A percentile compares a stretch with the other conserved stretches of the same genome.
These are phyloP conservation scores for Avahi laniger DNA, from an alignment of 2,797 vertebrate genomes.

Conservation along the genomic window DNA sequence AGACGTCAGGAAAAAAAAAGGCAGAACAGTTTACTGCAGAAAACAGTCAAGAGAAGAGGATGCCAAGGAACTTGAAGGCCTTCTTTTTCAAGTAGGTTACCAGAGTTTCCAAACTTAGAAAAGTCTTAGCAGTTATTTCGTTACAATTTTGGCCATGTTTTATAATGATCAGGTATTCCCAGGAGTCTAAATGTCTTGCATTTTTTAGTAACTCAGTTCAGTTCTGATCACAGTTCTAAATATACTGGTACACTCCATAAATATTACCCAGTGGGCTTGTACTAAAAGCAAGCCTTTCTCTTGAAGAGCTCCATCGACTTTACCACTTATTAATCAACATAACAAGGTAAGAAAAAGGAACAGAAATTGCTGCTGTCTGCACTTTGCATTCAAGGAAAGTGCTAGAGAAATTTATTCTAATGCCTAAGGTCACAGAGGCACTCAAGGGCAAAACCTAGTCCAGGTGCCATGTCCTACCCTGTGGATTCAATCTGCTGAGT, in stretches of 20 bases:
- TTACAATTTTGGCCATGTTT: slow-evolving; percentile 24
- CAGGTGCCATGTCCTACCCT: neutral
- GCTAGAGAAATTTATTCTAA: neutral
- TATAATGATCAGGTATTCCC: slow-evolving; percentile 25
- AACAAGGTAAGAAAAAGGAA: neutral
- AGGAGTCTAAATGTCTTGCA: neutral
- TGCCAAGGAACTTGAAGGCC: neutral
- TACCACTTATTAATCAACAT: neutral
- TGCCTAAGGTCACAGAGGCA: neutral
- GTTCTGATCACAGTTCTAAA: slow-evolving; percentile 2
- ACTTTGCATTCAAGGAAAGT: neutral
- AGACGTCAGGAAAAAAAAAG: neutral
- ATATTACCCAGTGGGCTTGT: neutral
- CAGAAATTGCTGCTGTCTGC: neutral
- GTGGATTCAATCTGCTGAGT: neutral
- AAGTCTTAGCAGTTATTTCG: neutral
- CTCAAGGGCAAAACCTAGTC: neutral
- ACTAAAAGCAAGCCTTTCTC: neutral
- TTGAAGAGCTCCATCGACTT: neutral
- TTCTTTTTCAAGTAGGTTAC: neutral
- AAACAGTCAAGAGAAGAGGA: neutral
- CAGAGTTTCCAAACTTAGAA: neutral
- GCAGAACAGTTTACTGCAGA: neutral
- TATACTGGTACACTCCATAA: neutral
- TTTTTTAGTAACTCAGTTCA: slow-evolving; percentile 43